Base-by-base conservation (phyloP, 2,888 invertebrate genomes). In the Hemithea aestivaria region DNA sequence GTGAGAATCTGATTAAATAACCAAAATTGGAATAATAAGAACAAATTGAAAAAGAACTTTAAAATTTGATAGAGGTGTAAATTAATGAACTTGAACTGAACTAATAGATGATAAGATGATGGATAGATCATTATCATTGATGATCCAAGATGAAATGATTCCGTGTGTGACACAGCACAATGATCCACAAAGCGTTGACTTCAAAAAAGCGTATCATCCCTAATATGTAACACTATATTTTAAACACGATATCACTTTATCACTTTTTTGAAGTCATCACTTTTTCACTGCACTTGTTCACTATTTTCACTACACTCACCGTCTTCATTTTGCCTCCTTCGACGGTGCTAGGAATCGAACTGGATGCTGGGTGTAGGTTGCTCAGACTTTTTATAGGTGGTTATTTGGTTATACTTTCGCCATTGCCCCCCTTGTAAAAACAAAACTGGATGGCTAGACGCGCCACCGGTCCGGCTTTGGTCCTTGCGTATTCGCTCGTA, bases 401-500 rank as follows among this genome's bases (percentile, higher is more conserved):
- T 75, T 84, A 78, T 84, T 82, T 77, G 77, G 80, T 66, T 65
- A 71, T 68, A 85, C 85, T 87, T 87, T 87, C 85, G 85, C 85
- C 73, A 71, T 60, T 64, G 80, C 85, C 83, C 82, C 73, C 73
- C 69, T 79, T 68, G 68, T 54, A 47, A 4, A n/a, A 16, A 16
- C 16, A 16, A 16, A 5, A 66, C 66, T 69, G 73, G 77, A 73
- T 16, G 5, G 16, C 3, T 4, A 4, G 5, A 68, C 64, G 67
- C 53, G 66, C 58, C 56, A 55, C 47, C 62, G 56, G 54, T 51
- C 46, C 52, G 55, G 52, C 47, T 49, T 45, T 60, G 73, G 78
- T 85, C 84, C 85, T 85, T 84, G 78, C 35, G 76, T 77, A 73
- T 74, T 74, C 66, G 68, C 59, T 53, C 63, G 58, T 52, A 64